Conservation (phyloP, 2,888 invertebrate species). For the Cataglyphis rosenhaueri region DNA sequence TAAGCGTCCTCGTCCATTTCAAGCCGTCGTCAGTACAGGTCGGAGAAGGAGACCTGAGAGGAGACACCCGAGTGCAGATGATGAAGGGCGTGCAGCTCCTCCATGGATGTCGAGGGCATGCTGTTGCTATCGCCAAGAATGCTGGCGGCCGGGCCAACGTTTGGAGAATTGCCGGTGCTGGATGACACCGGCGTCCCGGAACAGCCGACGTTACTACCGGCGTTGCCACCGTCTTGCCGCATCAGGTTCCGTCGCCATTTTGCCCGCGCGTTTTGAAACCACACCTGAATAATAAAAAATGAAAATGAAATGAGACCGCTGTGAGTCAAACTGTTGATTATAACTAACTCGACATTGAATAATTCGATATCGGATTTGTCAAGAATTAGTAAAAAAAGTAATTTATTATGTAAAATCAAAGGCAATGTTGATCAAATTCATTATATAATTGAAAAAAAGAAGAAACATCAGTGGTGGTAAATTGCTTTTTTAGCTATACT, state of each 20-base stretch:
- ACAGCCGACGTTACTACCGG: constrained; percentile 78
- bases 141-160: constrained; percentile 82
- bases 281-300: constrained; percentile 89
- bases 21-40: constrained; percentile 84
- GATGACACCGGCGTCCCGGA: constrained; percentile 84
- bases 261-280: constrained; percentile 99
- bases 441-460: background rate
- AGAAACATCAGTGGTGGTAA: background rate
- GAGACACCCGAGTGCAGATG: constrained; percentile 86
- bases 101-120: constrained; percentile 86
- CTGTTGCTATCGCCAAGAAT: constrained; percentile 86
- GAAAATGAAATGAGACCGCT: background rate
- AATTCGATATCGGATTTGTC: no score
- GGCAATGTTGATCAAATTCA: background rate
- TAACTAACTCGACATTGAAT: background rate
- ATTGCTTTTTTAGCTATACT: no score
- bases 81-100: constrained; percentile 86
- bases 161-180: constrained; percentile 83
- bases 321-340: background rate
- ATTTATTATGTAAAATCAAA: background rate
- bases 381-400: background rate
- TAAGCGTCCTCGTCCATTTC: constrained; percentile 77
- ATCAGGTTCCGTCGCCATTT: constrained; percentile 98
- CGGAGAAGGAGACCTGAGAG: constrained; percentile 85
- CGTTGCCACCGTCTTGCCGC: constrained; percentile 90